These are phyloP conservation scores for Gisinianus flammeolus DNA, from an alignment of 2,888 invertebrate species.

Conservation along the genomic window DNA sequence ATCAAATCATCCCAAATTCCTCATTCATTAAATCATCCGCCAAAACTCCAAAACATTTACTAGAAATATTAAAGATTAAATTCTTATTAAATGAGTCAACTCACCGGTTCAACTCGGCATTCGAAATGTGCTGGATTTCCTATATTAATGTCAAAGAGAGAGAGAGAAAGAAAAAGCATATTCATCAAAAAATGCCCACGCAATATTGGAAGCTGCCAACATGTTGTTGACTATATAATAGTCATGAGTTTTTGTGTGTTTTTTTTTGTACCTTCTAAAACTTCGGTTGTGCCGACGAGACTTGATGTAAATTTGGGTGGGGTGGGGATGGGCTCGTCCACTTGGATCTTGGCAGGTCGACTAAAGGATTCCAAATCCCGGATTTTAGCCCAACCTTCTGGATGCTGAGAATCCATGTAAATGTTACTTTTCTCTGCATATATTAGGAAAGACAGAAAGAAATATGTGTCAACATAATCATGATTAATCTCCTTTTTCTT, in stretches of 20 bases:
- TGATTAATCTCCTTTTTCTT: too few relatives aligned
- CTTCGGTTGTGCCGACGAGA: slow-evolving; percentile 80
- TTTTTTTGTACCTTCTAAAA: slow-evolving; percentile 80
- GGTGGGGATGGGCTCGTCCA: slow-evolving; percentile 75
- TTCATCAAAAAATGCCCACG: too few relatives aligned
- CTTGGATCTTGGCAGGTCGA: slow-evolving; percentile 76
- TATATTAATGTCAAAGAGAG: too few relatives aligned
- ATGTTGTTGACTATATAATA: too few relatives aligned
- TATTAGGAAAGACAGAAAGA: not conserved
- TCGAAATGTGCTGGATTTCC: slow-evolving; percentile 87
- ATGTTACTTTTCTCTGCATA: slow-evolving; percentile 63
- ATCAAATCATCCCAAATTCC: too few relatives aligned
- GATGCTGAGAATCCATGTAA: slow-evolving; percentile 88
- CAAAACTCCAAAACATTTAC: too few relatives aligned
- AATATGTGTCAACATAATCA: too few relatives aligned
- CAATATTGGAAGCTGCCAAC: too few relatives aligned
- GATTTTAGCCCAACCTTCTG: slow-evolving; percentile 88
- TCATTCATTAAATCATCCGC: too few relatives aligned
- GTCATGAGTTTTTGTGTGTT: not conserved
- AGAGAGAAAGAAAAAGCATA: too few relatives aligned
- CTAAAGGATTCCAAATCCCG: slow-evolving; percentile 88
- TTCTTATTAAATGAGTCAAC: not conserved
- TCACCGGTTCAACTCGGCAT: slow-evolving; percentile 63
- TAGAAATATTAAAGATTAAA: too few relatives aligned
- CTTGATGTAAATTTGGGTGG: slow-evolving; percentile 86